Evolutionary conservation across 2,888 invertebrate genomes (phyloP).

Genomic region (Anorthoa munda): DNA sequence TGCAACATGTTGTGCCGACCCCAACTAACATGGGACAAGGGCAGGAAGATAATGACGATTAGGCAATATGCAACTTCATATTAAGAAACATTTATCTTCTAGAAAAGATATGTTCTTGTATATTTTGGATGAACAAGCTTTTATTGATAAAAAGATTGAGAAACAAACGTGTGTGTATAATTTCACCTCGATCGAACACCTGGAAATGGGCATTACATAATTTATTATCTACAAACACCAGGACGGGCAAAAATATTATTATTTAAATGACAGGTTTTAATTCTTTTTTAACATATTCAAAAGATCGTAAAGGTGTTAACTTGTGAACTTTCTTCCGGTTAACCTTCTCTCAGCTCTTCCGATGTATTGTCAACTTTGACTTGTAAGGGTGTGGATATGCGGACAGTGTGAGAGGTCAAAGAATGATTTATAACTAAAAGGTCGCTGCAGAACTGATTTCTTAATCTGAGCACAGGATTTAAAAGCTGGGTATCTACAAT

Average conservation of each 20-base stretch:
- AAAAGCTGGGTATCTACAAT: not conserved
- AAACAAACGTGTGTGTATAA: too few relatives aligned
- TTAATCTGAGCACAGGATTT: not conserved
- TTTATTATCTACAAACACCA: too few relatives aligned
- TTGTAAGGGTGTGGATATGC: not conserved
- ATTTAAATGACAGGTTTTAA: not conserved
- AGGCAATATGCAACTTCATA: not conserved
- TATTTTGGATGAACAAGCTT: too few relatives aligned
- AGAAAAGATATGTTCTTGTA: too few relatives aligned
- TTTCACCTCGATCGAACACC: too few relatives aligned
- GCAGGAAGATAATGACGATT: not conserved
- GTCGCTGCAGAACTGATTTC: not conserved
- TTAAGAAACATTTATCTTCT: too few relatives aligned
- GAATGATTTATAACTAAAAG: not conserved
- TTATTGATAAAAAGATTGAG: too few relatives aligned
- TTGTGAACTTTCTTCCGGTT: conserved; percentile 24
- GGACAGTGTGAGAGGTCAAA: conserved; percentile 26
- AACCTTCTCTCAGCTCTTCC: conserved; percentile 4
- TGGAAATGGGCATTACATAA: too few relatives aligned
- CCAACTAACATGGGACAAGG: not conserved
- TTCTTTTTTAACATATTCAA: not conserved
- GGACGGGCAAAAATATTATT: too few relatives aligned
- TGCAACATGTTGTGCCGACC: not conserved
- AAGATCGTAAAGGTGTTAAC: not conserved
- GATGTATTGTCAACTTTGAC: not conserved